phyloP scores from a whole-genome alignment of 1,140 invertebrate species.

The Drosophila ironensis region DNA sequence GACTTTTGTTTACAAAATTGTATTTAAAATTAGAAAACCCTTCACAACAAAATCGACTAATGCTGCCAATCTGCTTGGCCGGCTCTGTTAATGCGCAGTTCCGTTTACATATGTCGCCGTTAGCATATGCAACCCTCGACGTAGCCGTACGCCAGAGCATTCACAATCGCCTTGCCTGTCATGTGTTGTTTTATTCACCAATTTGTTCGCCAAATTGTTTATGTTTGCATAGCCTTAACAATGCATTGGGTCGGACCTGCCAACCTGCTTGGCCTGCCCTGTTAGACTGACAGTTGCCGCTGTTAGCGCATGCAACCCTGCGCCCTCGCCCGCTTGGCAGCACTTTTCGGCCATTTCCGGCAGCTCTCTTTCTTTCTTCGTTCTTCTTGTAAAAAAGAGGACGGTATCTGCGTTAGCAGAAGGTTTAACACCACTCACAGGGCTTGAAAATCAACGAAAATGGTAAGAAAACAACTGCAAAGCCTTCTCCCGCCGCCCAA shows the following conservation, averaged over 20 bases:
- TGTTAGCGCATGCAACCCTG: conserved; percentile 62
- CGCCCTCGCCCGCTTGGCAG: conserved; percentile 36
- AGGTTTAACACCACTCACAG: conserved; percentile 65
- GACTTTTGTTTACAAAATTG: no score
- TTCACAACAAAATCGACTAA: no score
- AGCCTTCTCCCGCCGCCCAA: not conserved
- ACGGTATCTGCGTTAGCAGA: conserved; percentile 79
- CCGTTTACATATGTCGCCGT: conserved; percentile 47
- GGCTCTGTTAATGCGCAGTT: conserved; percentile 1
- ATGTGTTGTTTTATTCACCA: no score
- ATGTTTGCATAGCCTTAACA: no score
- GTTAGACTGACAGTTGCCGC: conserved; percentile 40
- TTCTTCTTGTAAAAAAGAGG: conserved; percentile 78
- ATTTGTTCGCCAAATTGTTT: no score
- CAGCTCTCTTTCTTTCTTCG: conserved; percentile 77
- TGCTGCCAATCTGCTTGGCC: no score
- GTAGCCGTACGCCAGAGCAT: no score
- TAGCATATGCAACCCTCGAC: conserved; percentile 58
- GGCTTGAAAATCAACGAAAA: conserved; percentile 77
- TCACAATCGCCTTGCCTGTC: no score
- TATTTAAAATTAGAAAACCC: no score
- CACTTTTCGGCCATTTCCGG: conserved; percentile 65
- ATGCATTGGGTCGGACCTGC: no score
- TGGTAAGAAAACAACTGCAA: conserved; percentile 63
- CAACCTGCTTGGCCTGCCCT: not conserved